Evolutionary conservation across 2,113 vertebrate species (phyloP).

Genomic region (Piaya cayana): DNA sequence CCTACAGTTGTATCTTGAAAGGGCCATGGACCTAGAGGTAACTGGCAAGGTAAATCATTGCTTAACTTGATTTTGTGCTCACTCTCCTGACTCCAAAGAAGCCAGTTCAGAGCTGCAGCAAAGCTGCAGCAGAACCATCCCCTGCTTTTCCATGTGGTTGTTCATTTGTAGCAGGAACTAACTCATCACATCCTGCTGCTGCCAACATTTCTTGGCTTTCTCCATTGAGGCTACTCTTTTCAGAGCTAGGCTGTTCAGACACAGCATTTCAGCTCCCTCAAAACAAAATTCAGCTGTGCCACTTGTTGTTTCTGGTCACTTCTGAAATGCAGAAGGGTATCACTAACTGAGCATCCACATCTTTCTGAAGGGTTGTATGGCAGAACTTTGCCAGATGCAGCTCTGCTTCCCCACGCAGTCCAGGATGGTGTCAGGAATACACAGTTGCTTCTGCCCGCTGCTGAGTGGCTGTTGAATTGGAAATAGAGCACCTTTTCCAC

Average conservation of each 20-base stretch:
- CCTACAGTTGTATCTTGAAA: not conserved
- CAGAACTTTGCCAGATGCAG: not conserved
- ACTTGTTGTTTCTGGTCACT: not conserved
- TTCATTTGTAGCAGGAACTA: conserved; percentile 17
- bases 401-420: not conserved
- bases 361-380: not conserved
- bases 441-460: fast-evolving
- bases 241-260: not conserved
- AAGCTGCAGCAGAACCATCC: not conserved
- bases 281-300: not conserved
- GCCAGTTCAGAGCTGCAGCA: not conserved
- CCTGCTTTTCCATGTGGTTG: not conserved
- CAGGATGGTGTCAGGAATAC: not conserved
- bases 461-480: not conserved
- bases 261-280: not conserved
- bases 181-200: not conserved
- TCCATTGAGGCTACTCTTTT: not conserved
- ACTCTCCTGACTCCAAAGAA: not conserved
- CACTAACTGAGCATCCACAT: not conserved
- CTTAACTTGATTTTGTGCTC: not conserved
- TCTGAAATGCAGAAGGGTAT: not conserved
- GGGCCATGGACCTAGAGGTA: not conserved
- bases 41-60: not conserved
- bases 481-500: not conserved
- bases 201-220: not conserved